Percentiles rank a stretch among this genome's conserved stretches.
These are phyloP conservation scores for Hermaeophaga mercurialis DNA, from an alignment of 2,888 invertebrate genomes.

Conservation along the genomic window DNA sequence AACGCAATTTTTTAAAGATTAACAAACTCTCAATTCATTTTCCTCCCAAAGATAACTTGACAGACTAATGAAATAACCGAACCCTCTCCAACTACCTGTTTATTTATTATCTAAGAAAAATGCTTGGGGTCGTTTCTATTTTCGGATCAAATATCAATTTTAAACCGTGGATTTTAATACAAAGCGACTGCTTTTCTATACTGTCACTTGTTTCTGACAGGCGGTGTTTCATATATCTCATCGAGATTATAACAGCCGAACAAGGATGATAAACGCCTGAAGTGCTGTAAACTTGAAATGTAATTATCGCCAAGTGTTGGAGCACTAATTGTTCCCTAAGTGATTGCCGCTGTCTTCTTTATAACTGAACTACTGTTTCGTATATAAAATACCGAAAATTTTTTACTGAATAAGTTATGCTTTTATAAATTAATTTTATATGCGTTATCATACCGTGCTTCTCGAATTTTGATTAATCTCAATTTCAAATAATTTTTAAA, in stretches of 20 bases:
- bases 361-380: constrained; percentile 13
- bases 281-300: constrained; percentile 33
- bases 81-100: background rate
- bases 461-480: no score
- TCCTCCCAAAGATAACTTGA: no score
- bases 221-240: constrained; percentile 45
- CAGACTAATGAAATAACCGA: no score
- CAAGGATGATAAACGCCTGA: constrained; percentile 35
- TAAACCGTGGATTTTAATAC: constrained; percentile 40
- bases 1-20: no score
- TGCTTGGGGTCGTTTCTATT: constrained; percentile 28
- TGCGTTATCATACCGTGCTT: no score
- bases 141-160: constrained; percentile 43
- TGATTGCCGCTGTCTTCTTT: constrained; percentile 35
- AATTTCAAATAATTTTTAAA: no score
- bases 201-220: constrained; percentile 46
- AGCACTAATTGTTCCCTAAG: constrained; percentile 33
- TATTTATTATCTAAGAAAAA: constrained; percentile 12
- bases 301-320: constrained; percentile 36
- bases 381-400: background rate
- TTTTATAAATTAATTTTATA: background rate
- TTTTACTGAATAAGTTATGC: background rate
- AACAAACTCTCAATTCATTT: no score
- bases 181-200: constrained; percentile 39
- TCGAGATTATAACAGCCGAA: constrained; percentile 38